Base-by-base conservation (phyloP, 1,140 invertebrate genomes). In the Drosophila pachea region DNA sequence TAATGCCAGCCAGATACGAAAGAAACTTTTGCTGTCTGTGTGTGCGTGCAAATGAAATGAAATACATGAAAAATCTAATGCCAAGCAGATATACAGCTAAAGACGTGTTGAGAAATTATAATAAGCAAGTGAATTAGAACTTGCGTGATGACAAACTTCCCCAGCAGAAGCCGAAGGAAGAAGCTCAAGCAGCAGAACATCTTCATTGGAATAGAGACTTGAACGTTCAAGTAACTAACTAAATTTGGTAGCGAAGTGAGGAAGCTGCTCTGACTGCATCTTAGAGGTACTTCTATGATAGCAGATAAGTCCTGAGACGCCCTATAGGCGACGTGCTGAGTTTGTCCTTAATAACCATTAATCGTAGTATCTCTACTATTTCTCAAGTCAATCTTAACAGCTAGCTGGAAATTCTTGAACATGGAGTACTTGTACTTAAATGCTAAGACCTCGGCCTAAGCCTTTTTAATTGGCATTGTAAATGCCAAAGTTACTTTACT, bases 381-480 rank as follows among this genome's bases (percentile, higher is more conserved):
- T 50, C 49, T 33, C 35, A 33, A 33, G 32, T 36, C 4, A 33
- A 52, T 35, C 35, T 7, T 6, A 52, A 29, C 35, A 0, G 11
- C 7, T 2, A 6, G 11, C 16, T 8, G 61, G 38, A 42, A 40
- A 61, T 43, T 43, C 58, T 68, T 16, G 22, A 63, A 38, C 52
- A 58, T 55, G 49, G 11, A 40, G 54, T 45, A 29, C 36, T 68
- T 52, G 36, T 65, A 49, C 63, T 63, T 49, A 59, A 72, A 42
- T 68, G 22, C 68, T 68, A 59, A 68, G 59, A 54, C 53, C 43
- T 54, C 32, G 53, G 43, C 40, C 63, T 68, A 72, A 72, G 63
- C 73, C 63, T 62, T 68, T 72, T 74, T 72, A 74, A 74, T 74
- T 68, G 73, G 58, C 58, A 53, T 68, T 74, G 63, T 68, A 63